Evolutionary conservation across 2,888 invertebrate species (phyloP).

Genomic region (Meandrusa payeni): DNA sequence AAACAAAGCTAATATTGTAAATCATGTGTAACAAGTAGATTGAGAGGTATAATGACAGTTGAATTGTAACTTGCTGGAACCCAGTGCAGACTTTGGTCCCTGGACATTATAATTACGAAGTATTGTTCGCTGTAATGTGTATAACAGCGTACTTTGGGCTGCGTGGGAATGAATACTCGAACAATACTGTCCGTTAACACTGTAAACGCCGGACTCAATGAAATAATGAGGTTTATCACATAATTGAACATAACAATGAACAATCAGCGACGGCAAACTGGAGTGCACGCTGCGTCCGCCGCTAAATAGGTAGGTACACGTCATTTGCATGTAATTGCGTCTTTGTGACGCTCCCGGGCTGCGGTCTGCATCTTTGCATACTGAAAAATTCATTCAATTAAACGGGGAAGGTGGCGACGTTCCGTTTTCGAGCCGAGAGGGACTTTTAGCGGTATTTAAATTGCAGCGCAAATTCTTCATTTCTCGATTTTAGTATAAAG

Average conservation of each 20-base stretch:
- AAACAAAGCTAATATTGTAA: too few relatives aligned
- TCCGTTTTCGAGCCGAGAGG: slow-evolving; percentile 63
- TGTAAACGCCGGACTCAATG: slow-evolving; percentile 4
- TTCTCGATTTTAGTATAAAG: slow-evolving; percentile 34
- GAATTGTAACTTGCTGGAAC: too few relatives aligned
- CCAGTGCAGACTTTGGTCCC: too few relatives aligned
- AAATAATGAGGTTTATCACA: slow-evolving; percentile 42
- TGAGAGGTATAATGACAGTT: too few relatives aligned
- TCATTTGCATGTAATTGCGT: slow-evolving; percentile 77
- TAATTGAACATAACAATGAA: slow-evolving; percentile 32
- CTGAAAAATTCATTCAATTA: slow-evolving; percentile 78
- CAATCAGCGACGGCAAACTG: slow-evolving; percentile 35
- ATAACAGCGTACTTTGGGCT: too few relatives aligned
- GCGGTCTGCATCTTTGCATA: slow-evolving; percentile 70
- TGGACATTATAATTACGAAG: too few relatives aligned
- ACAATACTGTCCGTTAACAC: background rate
- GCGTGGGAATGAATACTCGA: background rate
- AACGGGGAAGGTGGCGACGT: slow-evolving; percentile 62
- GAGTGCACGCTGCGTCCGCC: slow-evolving; percentile 46
- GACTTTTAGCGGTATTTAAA: slow-evolving; percentile 50
- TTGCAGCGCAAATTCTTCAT: slow-evolving; percentile 62
- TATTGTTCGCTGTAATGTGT: too few relatives aligned
- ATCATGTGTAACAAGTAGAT: too few relatives aligned
- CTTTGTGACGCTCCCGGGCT: slow-evolving; percentile 58
- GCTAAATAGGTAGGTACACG: slow-evolving; percentile 61